These are phyloP conservation scores for Pangasius macronema DNA, from an alignment of 2,797 vertebrate genomes.

Conservation along the genomic window DNA sequence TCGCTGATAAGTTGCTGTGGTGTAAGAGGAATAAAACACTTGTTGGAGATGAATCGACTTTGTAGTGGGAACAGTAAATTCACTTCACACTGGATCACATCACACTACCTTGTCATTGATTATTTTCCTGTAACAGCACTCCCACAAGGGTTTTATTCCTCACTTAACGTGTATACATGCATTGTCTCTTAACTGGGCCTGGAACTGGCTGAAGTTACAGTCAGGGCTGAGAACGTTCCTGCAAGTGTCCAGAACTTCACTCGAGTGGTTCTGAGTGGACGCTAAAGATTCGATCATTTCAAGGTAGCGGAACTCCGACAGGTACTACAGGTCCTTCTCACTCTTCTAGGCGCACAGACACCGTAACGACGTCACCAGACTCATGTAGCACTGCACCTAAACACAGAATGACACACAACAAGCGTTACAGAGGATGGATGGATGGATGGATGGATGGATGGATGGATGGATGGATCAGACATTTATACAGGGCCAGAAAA, in stretches of 20 bases:
- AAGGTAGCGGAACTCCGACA: too few species aligned
- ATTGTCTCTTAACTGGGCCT: slow-evolving; percentile 75
- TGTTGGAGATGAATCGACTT: background rate
- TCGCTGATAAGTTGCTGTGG: background rate
- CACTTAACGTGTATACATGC: background rate
- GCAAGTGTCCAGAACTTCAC: slow-evolving; percentile 67
- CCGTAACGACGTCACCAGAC: too few species aligned
- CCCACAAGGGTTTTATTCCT: background rate
- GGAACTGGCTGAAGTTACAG: slow-evolving; percentile 71
- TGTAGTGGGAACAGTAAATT: background rate
- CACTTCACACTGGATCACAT: background rate
- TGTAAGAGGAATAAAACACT: background rate
- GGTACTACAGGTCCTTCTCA: too few species aligned
- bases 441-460: too few species aligned
- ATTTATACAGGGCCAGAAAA: too few species aligned
- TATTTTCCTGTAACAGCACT: background rate
- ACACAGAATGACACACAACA: background rate
- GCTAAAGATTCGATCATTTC: slow-evolving; percentile 59
- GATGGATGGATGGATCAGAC: too few species aligned
- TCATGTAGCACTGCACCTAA: slow-evolving; percentile 77
- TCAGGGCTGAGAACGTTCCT: slow-evolving; percentile 72
- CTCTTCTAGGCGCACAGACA: too few species aligned
- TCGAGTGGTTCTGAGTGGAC: slow-evolving; percentile 52
- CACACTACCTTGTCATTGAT: background rate
- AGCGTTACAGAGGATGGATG: too few species aligned